A percentile compares a stretch with the other conserved stretches of the same genome.
Conservation (phyloP, 2,888 invertebrate species). For the Argyra leucocephala region DNA sequence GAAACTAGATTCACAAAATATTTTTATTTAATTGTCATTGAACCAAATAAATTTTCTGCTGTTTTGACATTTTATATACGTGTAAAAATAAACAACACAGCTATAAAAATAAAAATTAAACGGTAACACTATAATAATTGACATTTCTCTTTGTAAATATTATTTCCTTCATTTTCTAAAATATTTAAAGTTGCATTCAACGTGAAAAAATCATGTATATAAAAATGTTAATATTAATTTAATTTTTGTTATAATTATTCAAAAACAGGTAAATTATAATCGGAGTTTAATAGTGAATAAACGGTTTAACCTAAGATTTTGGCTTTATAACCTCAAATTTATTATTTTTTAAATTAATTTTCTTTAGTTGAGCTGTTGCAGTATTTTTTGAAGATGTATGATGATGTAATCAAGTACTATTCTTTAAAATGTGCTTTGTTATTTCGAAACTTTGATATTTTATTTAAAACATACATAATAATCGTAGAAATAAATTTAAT, state of each 20-base stretch:
- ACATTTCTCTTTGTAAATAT: background rate
- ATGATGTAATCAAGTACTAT: background rate
- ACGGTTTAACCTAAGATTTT: conserved; percentile 1
- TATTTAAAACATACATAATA: background rate
- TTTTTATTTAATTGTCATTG: background rate
- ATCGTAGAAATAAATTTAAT: background rate
- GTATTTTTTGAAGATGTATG: background rate
- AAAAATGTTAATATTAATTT: background rate
- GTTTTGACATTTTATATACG: background rate
- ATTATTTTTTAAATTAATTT: background rate
- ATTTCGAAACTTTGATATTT: background rate
- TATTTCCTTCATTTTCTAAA: background rate
- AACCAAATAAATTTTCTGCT: background rate
- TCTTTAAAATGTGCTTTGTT: background rate
- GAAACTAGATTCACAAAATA: background rate
- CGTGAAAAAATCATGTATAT: background rate
- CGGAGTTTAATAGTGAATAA: background rate
- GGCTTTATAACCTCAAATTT: background rate
- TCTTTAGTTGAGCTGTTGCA: background rate
- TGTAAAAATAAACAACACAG: background rate
- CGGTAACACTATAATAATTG: background rate
- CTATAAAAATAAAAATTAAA: background rate
- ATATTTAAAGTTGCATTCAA: background rate
- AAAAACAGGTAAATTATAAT: background rate
- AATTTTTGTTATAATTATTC: background rate